These are phyloP conservation scores for Micronisus gabar DNA, from an alignment of 2,113 vertebrate genomes.

Conservation along the genomic window DNA sequence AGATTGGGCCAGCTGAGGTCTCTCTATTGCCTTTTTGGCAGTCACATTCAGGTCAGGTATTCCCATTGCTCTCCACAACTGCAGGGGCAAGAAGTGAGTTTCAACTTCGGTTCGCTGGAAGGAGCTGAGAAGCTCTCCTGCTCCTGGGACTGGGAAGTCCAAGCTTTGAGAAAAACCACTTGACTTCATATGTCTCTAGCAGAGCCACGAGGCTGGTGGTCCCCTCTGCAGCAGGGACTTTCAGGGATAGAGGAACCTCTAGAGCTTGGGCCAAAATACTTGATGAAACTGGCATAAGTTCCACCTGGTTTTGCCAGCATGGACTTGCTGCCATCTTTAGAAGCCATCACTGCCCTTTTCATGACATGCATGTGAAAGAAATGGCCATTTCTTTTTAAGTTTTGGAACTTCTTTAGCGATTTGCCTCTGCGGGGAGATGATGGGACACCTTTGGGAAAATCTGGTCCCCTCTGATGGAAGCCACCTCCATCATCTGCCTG, in stretches of 20 bases:
- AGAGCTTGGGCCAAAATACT: not conserved
- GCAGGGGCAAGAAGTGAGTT: not conserved
- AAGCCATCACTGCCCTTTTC: not conserved
- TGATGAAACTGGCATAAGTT: not conserved
- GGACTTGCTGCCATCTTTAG: not conserved
- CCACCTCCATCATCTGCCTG: not conserved
- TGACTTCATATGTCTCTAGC: fast-evolving
- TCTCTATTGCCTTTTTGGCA: not conserved
- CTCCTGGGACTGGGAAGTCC: not conserved
- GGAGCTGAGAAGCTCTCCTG: not conserved
- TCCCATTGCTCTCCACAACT: not conserved
- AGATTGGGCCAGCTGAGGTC: not conserved
- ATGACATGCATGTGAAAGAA: not conserved
- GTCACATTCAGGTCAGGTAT: not conserved
- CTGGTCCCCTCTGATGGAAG: not conserved
- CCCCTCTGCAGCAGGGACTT: not conserved
- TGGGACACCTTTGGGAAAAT: not conserved
- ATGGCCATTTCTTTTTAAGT: not conserved
- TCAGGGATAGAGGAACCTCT: not conserved
- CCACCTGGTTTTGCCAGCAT: not conserved
- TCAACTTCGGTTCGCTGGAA: not conserved
- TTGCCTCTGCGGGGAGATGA: not conserved
- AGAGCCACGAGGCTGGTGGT: not conserved
- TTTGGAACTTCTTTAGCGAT: not conserved
- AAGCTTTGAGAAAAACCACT: not conserved